Evolutionary conservation across 2,797 vertebrate genomes (phyloP), one percentile per base, ranked within the genome.

Genomic region (Loriculus beryllinus): DNA sequence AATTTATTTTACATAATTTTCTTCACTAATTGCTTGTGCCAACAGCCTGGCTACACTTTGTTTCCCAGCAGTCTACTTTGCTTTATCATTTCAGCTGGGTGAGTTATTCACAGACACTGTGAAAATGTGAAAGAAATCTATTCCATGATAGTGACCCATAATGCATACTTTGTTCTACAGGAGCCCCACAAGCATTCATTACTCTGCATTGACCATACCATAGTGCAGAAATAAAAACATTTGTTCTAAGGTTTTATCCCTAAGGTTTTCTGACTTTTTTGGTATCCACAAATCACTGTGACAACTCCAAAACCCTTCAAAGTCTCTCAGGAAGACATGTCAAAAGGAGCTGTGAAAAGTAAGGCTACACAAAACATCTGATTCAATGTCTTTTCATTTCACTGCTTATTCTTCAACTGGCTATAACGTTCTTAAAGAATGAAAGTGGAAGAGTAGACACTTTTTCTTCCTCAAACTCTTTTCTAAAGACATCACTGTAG

Each of bases 341-440:
- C 90, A 93, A 90, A 91, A 96, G 93, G 52, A 77, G 74, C 51
- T 82, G 59, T 79, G 74, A 91, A 88, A 89, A 95, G 25, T 12
- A 52, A 83, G 63, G 63, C 33, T 88, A 91, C 82, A 83, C 76
- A 88, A 94, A 95, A 86, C 1, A 11, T 83, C 88, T 67, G 51
- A 86, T 79, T 83, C 15, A 19, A 80, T 75, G 42, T 65, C 74
- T 94, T 76, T 90, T 87, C 43, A 57, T 77, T 92, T 94, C 78
- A 62, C n/a, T 88, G 74, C 43, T 83, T 91, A n/a, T 84, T 88
- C 57, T 70, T 90, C 85, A 85, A 42, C 51, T 14, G 71, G 29
- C 31, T 63, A 10, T 63, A 80, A 65, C 75, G 69, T 74, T 37
- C n/a, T 84, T 52, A 47, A 48, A 74, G 47, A 76, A 80, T 3